Evolutionary conservation across 37 sponge, comb jelly and placozoan species (phyloP), one percentile per base, ranked within the genome.

Genomic region (Cladorhizidae sp.): DNA sequence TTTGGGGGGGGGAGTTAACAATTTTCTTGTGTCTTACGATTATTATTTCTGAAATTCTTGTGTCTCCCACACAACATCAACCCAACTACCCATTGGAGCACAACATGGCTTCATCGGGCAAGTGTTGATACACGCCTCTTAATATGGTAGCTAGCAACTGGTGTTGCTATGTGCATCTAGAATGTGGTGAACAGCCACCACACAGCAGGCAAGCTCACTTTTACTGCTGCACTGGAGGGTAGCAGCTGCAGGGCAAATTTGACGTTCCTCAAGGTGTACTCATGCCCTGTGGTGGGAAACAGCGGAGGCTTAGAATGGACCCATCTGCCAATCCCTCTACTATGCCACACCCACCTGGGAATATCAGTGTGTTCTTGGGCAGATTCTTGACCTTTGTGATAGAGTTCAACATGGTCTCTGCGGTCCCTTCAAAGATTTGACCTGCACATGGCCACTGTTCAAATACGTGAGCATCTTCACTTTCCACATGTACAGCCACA

Each of bases 361-460:
- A 91, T 20, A 91, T 40, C 17, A 91, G 72, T 9, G 88, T 63
- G 21, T 68, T 73, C 12, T 31, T 54, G 21, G 74, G 69, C 33
- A 80, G 59, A 25, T 57, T 50, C 35, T 28, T 55, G 2, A 91
- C 52, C 31, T 26, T 50, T 1, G 65, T 75, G 35, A 91, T 70
- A 0, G 92, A 91, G 49, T 68, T 31, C 0, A 87, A 63, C 92
- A 91, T 91, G 28, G 57, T 74, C 45, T 69, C 57, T 25, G 84
- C 40, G 2, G 21, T 75, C 6, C 84, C 74, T 76, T 91, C 92
- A 87, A 87, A 91, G 63, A 91, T 79, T 72, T 79, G 63, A 0
- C 92, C 92, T 91, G 74, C 36, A 38, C 21, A 17, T 28, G 28
- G 28, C 1, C n/a, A n/a, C n/a, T n/a, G 11, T 25, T 21, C 11